Conservation (phyloP, 2,797 vertebrate species). For the Parauchenoglanis ngamensis region DNA sequence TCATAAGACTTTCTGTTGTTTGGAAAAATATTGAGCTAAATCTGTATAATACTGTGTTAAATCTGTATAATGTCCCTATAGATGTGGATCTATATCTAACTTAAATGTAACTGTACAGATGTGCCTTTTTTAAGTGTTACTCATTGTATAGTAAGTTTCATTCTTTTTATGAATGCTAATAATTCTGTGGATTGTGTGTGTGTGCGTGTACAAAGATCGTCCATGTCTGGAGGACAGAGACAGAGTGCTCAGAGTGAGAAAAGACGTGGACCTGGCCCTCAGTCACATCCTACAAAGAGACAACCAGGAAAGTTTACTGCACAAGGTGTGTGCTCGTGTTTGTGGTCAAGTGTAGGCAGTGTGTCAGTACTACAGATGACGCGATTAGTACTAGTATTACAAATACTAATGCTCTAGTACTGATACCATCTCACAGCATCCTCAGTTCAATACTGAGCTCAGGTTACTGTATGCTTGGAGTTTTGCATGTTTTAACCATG, state of each 20-base stretch:
- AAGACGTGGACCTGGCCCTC: constrained; percentile 82
- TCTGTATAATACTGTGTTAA: background rate
- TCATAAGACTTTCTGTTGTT: background rate
- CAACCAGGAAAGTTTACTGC: constrained; percentile 82
- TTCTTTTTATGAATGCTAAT: background rate
- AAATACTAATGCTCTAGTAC: background rate
- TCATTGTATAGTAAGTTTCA: background rate
- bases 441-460: background rate
- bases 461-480: background rate
- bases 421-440: background rate
- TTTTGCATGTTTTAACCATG: background rate
- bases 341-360: background rate
- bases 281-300: constrained; percentile 81
- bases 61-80: background rate
- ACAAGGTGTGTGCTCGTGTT: constrained; percentile 74
- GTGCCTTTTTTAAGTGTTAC: background rate
- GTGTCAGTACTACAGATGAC: background rate
- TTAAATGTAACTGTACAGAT: no score
- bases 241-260: constrained; percentile 82
- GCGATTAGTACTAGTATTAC: background rate
- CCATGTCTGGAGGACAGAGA: constrained; percentile 86
- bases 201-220: constrained; percentile 73
- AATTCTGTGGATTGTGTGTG: constrained; percentile 12
- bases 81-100: no score
- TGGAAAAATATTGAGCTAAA: background rate